Base-by-base conservation (phyloP, 2,797 vertebrate species). In the Acanthiza pusilla region DNA sequence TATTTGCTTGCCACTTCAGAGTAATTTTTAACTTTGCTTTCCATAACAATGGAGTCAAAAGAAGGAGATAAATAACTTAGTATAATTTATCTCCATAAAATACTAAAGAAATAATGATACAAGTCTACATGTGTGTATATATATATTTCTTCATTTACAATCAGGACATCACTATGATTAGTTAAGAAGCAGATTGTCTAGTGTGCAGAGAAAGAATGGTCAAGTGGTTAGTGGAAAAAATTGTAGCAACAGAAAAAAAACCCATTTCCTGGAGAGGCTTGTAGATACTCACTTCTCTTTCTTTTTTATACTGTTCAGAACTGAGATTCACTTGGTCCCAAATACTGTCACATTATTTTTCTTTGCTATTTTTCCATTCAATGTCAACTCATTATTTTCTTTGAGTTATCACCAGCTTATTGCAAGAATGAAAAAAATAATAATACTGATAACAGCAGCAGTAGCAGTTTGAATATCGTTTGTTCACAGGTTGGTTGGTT, bases 191-290 rank as follows among this genome's bases (percentile, higher is more conserved):
- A 27, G 6, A 19, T 36, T 60, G 4, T 32, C 9, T 26, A 22
- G 19, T 19, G 3, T 30, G 29, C 16, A 50, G 27, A 50, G 29
- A 57, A 72, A 38, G 30, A 55, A 65, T 53, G 5, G 18, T 10
- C 16, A 75, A n/a, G 10, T 23, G 3, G 3, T n/a, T 32, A 27
- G 23, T 27, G 30, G 53, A 47, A 84, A 68, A 30, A 21, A 19
- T 2, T 13, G 4, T 9, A 19, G 10, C 15, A 87, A 70, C 3
- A 58, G 23, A 32, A 87, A 32, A 87, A 0, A 0, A 5, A 26
- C 4, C 2, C 2, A 32, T 54, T 62, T 76, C 27, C 58, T 71
- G 16, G 4, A 58, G 81, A 13, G 13, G 4, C 5, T 62, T 66
- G 9, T 57, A 68, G 19, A 45, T 21, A 45, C 32, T 14, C 2